Conservation (phyloP, 2,797 vertebrate genomes). For the Tangara arthus region DNA sequence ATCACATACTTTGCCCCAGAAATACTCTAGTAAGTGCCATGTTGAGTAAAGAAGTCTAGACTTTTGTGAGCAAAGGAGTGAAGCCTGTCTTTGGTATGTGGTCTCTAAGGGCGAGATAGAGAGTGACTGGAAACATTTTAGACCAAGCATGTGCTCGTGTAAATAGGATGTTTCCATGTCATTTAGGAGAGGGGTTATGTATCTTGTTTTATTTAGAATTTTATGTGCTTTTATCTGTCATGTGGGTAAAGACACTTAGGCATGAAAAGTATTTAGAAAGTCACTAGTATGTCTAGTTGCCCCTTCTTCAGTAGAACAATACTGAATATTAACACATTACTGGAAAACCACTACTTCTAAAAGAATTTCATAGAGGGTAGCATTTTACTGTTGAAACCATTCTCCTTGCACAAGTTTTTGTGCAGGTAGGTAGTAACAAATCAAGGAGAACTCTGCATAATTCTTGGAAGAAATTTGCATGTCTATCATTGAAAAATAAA, state of each 20-base stretch:
- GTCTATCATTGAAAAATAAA: not conserved
- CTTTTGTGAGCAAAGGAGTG: not conserved
- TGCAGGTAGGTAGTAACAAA: not conserved
- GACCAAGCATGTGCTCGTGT: not conserved
- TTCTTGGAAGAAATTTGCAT: not conserved
- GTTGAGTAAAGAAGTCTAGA: not conserved
- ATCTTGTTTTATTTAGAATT: not conserved
- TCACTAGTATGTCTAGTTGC: not conserved
- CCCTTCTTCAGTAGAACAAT: not conserved
- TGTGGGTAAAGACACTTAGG: not conserved
- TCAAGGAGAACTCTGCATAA: not conserved
- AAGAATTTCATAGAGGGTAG: not conserved
- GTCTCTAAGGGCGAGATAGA: not conserved
- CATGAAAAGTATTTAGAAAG: not conserved
- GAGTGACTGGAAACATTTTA: not conserved
- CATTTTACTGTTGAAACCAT: not conserved
- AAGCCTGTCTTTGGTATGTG: not conserved
- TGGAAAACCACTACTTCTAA: not conserved
- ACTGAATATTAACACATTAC: not conserved
- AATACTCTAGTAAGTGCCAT: not conserved
- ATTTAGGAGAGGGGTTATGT: not conserved
- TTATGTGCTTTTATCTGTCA: not conserved
- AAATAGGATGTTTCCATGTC: not conserved
- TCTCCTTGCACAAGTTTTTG: not conserved
- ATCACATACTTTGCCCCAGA: not conserved